Percentiles rank a stretch among this genome's conserved stretches.
These are phyloP conservation scores for Parochlus steinenii DNA, from an alignment of 2,888 invertebrate genomes.

Conservation along the genomic window DNA sequence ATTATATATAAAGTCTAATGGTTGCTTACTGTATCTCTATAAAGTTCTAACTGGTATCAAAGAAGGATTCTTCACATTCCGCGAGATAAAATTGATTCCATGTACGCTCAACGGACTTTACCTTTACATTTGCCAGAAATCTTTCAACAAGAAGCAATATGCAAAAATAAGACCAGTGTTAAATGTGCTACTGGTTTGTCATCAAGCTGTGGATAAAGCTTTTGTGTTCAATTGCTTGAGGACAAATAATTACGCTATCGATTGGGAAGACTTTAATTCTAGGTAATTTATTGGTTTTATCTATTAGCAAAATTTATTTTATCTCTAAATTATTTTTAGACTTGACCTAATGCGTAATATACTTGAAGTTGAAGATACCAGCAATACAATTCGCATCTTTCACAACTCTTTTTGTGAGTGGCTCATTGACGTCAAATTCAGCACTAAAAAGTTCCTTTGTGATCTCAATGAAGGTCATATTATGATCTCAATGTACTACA, in stretches of 20 bases:
- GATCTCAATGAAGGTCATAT: constrained; percentile 76
- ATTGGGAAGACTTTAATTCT: constrained; percentile 66
- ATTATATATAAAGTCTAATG: constrained; percentile 89
- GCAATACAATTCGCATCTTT: constrained; percentile 41
- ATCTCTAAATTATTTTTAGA: too few relatives aligned
- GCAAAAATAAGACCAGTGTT: constrained; percentile 70
- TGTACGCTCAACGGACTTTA: constrained; percentile 90
- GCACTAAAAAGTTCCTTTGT: constrained; percentile 86
- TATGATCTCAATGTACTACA: constrained; percentile 70
- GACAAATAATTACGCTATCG: constrained; percentile 61
- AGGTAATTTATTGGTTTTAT: too few relatives aligned
- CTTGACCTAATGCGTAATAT: constrained; percentile 53
- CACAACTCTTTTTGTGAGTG: constrained; percentile 92
- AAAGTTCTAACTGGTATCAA: constrained; percentile 84
- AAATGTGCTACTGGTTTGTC: constrained; percentile 74
- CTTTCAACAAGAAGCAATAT: constrained; percentile 80
- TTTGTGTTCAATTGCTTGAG: constrained; percentile 68
- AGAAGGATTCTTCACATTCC: constrained; percentile 78
- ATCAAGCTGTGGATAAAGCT: constrained; percentile 65
- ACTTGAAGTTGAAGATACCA: constrained; percentile 24
- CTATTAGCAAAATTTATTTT: too few relatives aligned
- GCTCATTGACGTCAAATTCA: constrained; percentile 94
- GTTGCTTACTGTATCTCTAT: constrained; percentile 74
- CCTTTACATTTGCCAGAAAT: constrained; percentile 83
- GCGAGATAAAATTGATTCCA: constrained; percentile 86